A percentile compares a stretch with the other conserved stretches of the same genome.
These are phyloP conservation scores for Lineus longissimus DNA, from an alignment of 1,140 invertebrate genomes.

Conservation along the genomic window DNA sequence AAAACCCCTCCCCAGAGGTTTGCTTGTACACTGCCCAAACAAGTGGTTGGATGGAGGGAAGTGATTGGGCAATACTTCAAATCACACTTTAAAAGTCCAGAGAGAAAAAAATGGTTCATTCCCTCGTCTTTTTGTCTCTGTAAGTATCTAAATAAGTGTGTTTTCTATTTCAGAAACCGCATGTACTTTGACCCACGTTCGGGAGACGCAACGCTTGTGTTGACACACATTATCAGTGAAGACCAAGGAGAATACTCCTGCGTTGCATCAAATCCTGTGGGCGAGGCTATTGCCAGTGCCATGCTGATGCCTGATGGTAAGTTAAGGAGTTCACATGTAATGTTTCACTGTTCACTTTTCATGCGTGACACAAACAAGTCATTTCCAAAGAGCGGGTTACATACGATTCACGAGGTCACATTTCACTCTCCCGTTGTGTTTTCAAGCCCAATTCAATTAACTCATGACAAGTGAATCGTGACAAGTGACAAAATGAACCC, in stretches of 20 bases:
- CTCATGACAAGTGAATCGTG: too few relatives aligned
- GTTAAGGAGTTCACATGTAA: background rate
- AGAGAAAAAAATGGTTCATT: background rate
- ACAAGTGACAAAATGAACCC: background rate
- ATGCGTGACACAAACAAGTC: too few relatives aligned
- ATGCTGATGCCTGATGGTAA: conserved; percentile 59
- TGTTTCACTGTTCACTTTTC: too few relatives aligned
- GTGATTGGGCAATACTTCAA: too few relatives aligned
- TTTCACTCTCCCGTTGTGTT: too few relatives aligned
- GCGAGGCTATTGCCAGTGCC: conserved; percentile 81
- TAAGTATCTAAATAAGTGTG: background rate
- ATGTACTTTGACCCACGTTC: conserved; percentile 22
- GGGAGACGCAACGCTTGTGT: conserved; percentile 61
- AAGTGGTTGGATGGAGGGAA: too few relatives aligned
- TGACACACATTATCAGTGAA: conserved; percentile 75
- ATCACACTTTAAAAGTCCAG: too few relatives aligned
- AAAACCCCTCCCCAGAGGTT: too few relatives aligned
- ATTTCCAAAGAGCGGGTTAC: too few relatives aligned
- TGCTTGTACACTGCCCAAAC: too few relatives aligned
- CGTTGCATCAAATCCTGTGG: conserved; percentile 80
- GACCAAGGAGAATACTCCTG: conserved; percentile 92
- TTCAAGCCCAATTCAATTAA: too few relatives aligned
- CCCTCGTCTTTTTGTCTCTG: background rate
- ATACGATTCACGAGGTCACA: too few relatives aligned
- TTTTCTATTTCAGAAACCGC: background rate